Evolutionary conservation across 2,888 invertebrate species (phyloP), one percentile per base, ranked within the genome.

Genomic region (Cryptocephalus moraei): DNA sequence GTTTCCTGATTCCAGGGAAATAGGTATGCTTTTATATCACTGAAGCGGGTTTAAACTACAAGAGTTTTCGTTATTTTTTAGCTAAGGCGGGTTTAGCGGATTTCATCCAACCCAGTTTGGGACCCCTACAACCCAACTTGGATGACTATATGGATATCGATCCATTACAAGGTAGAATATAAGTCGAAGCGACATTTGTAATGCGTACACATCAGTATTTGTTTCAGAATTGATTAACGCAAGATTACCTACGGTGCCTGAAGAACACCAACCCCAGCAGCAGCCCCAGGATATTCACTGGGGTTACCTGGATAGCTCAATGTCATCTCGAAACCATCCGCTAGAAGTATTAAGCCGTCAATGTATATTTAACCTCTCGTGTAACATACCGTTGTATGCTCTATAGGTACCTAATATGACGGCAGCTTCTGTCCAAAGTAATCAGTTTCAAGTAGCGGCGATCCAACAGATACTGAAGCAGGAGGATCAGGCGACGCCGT

Each of bases 91-190:
- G 86, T 62, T 78, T 90, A 65, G 92, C 95, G 43, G 95, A 99
- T 74, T 92, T 97, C 66, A 95, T 99, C 70, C 99, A 99, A 74
- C 99, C 99, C 45, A 95, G 95, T 67, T 80, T 99, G 64, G 89
- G 94, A 38, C 94, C 96, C 46, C 75, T 99, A 51, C 97, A 99
- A 73, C 97, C 99, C 54, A 93, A 91, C 73, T 79, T 96, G 63
- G 93, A 94, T 66, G 93, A 93, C 73, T 91, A 91, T 72, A 91
- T 91, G 89, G 91, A 91, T 65, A 87, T 86, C 52, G 86, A 91
- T 71, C 90, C 63, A 1, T 49, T 62, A 43, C 62, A 62, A 57
- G 62, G 62, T 62, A 59, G 41, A 12, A 22, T 22, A 22, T 22
- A 22, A 22, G 2, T 22, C 22, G 6, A 22, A 22, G 22, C 6